Evolutionary conservation across 2,797 vertebrate species (phyloP).

Genomic region (Diglossa cyanea): DNA sequence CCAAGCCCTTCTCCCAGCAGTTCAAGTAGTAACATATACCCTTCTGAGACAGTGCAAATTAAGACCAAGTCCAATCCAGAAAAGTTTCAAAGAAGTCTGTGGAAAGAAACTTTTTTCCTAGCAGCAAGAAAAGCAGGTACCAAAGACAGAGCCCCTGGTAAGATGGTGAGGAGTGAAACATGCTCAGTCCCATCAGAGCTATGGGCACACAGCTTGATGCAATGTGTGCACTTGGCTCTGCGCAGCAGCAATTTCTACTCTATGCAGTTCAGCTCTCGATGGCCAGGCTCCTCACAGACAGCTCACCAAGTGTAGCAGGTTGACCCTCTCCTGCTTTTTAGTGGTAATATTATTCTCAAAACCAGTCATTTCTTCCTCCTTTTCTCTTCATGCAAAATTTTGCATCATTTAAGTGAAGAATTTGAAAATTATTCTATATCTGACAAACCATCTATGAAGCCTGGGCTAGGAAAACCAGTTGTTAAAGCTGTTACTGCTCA

Average conservation of each 20-base stretch:
- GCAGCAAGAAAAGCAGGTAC: neutral
- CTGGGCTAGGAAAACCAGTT: neutral
- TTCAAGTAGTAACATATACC: neutral
- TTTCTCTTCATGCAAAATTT: neutral
- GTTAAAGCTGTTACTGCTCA: neutral
- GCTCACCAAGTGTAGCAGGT: neutral
- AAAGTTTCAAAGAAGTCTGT: neutral
- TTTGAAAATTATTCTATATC: neutral
- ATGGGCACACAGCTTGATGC: neutral
- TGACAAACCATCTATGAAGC: neutral
- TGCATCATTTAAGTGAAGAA: neutral
- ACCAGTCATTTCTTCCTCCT: neutral
- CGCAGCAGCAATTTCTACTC: neutral
- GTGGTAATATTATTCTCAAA: neutral
- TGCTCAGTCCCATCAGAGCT: neutral
- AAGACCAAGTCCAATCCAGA: neutral
- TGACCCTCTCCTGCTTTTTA: neutral
- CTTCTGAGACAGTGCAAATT: neutral
- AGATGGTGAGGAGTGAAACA: neutral
- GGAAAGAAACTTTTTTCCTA: neutral
- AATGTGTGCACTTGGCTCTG: neutral
- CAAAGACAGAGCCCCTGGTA: neutral
- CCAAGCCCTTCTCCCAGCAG: neutral
- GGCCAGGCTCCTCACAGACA: neutral
- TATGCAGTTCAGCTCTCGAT: neutral